Conservation (phyloP, 2,888 invertebrate species). For the Eubasilissa splendida region DNA sequence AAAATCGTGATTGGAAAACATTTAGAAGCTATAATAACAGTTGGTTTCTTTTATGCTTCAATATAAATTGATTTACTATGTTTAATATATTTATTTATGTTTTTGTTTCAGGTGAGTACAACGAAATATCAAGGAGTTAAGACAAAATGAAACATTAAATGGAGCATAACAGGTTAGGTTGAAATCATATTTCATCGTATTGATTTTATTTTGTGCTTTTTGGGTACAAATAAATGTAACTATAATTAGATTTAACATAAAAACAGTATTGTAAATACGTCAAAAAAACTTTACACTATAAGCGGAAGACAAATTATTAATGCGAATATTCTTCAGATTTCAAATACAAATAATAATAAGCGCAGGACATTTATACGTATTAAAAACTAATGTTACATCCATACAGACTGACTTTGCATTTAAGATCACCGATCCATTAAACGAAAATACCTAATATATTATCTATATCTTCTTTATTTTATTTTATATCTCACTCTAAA, state of each 20-base stretch:
- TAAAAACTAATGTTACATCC: too few species aligned
- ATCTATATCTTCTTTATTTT: too few species aligned
- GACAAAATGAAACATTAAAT: background rate
- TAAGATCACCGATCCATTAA: too few species aligned
- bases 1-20: background rate
- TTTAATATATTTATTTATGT: slow-evolving; percentile 3
- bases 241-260: background rate
- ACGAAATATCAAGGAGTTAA: background rate
- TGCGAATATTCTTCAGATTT: too few species aligned
- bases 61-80: background rate
- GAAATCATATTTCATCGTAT: slow-evolving; percentile 9
- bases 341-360: too few species aligned
- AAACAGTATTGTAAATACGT: background rate
- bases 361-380: too few species aligned
- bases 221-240: background rate
- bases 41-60: slow-evolving; percentile 8
- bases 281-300: background rate
- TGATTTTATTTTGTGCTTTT: slow-evolving; percentile 9
- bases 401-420: too few species aligned
- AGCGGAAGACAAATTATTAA: too few species aligned
- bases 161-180: slow-evolving; percentile 24
- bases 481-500: too few species aligned
- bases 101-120: slow-evolving; percentile 23
- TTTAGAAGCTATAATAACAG: background rate
- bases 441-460: too few species aligned